Evolutionary conservation across 2,888 invertebrate genomes (phyloP), one percentile per base, ranked within the genome.

Genomic region (Lissonota sp.): DNA sequence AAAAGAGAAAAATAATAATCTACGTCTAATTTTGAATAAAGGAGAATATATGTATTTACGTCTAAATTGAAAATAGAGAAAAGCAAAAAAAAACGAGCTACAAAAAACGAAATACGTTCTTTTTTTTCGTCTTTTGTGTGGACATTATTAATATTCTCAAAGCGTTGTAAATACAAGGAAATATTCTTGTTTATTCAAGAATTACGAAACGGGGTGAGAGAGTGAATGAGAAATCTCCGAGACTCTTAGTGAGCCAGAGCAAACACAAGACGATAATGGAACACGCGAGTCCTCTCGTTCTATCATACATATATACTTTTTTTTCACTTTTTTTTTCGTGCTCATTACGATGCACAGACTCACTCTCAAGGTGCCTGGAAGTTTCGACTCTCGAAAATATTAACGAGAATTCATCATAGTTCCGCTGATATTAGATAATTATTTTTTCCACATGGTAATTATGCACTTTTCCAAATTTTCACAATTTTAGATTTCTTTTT

Each of bases 101-200:
- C n/a, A 39, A 3, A 40, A 60, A 60, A 8, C 14, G 49, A 49
- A 12, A n/a, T 0, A 1, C 7, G 10, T n/a, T 49, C 4, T 40
- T 39, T 10, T 71, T 40, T 51, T 49, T 63, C 44, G 12, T 42
- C 37, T 63, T 8, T 40, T 14, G 53, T n/a, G 12, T 46, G 3
- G 57, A 37, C 39, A 55, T 26, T 12, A 64, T 70, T 42, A 10
- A 7, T 39, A 60, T 46, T 58, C 44, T 12, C 49, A 37, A 12
- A 37, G 0, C 4, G 16, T 5, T 7, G 40, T 60, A 42, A 67
- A 49, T 44, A 69, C 42, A 49, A 26, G 8, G 37, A 46, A 16
- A 46, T 63, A 55, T 67, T 39, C 53, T 74, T 80, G 80, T 80
- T 80, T 76, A 57, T 67, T 55, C 76, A 63, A 63, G 69, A 64